Conservation (phyloP, 2,888 invertebrate species). For the Miltochrista miniata region DNA sequence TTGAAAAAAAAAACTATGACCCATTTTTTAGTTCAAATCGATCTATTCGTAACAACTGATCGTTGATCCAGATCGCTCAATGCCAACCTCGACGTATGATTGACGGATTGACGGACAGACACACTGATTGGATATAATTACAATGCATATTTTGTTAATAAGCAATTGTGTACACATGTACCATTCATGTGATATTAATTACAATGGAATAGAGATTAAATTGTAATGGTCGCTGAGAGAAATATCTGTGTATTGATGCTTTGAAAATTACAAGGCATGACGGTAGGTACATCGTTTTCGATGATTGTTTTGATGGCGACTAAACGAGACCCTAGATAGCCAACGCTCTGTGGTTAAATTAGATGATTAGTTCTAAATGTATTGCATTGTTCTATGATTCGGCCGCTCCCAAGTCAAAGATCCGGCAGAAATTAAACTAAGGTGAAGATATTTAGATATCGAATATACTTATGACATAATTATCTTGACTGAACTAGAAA, state of each 20-base stretch:
- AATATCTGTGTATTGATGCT: conserved; percentile 16
- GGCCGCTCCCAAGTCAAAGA: neutral
- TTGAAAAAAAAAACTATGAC: conserved; percentile 39
- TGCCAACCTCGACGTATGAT: conserved; percentile 53
- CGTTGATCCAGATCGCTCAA: conserved; percentile 59
- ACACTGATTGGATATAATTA: conserved; percentile 78
- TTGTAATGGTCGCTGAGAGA: neutral
- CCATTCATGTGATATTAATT: neutral
- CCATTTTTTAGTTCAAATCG: conserved; percentile 49
- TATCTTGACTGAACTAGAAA: no score
- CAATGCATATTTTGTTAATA: conserved; percentile 74
- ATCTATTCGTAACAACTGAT: conserved; percentile 52
- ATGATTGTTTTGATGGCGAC: conserved; percentile 31
- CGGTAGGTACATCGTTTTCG: conserved; percentile 26
- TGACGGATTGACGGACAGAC: conserved; percentile 74
- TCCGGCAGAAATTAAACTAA: neutral
- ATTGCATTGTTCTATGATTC: conserved; percentile 10
- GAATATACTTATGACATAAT: no score
- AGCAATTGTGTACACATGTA: conserved; percentile 38
- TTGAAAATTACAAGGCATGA: conserved; percentile 27
- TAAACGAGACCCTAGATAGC: conserved; percentile 26
- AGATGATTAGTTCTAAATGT: conserved; percentile 9
- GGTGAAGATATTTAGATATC: no score
- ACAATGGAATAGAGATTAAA: conserved; percentile 12
- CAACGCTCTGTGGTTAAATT: conserved; percentile 18